Percentiles rank a stretch among this genome's conserved stretches.
Evolutionary conservation across 2,797 vertebrate genomes (phyloP).

Genomic region (Spondyliosoma cantharus): DNA sequence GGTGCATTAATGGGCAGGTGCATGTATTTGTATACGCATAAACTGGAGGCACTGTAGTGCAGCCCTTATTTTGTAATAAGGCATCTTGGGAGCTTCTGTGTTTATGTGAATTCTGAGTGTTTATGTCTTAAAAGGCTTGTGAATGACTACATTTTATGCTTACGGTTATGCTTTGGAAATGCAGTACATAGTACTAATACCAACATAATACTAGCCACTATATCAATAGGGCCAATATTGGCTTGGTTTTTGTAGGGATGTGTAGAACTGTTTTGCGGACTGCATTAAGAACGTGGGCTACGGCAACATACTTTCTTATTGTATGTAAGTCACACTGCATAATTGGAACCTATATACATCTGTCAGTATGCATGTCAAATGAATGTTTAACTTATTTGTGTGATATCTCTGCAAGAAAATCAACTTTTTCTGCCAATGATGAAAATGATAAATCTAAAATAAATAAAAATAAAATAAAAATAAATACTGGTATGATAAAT

Average conservation of each 20-base stretch:
- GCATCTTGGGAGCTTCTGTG: neutral
- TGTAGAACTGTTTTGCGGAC: neutral
- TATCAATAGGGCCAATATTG: neutral
- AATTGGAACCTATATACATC: too few relatives aligned
- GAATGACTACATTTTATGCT: neutral
- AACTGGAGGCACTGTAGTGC: neutral
- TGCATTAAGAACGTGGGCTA: neutral
- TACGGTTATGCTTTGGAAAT: neutral
- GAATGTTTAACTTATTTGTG: too few relatives aligned
- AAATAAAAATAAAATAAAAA: too few relatives aligned
- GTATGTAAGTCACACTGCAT: too few relatives aligned
- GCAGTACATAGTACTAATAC: neutral
- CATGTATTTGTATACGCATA: neutral
- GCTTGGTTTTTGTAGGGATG: too few relatives aligned
- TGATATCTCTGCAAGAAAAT: too few relatives aligned
- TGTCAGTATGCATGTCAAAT: too few relatives aligned
- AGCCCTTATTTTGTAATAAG: neutral
- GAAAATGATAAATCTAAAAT: too few relatives aligned
- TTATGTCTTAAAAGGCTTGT: neutral
- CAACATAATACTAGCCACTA: neutral
- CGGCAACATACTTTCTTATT: too few relatives aligned
- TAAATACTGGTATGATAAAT: too few relatives aligned
- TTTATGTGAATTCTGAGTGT: slow-evolving; percentile 11
- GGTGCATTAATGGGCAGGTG: neutral
- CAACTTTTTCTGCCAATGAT: too few relatives aligned